Percentiles rank a stretch among this genome's conserved stretches.
These are phyloP conservation scores for Drosophila anomelani DNA, from an alignment of 2,888 invertebrate genomes.

Conservation along the genomic window DNA sequence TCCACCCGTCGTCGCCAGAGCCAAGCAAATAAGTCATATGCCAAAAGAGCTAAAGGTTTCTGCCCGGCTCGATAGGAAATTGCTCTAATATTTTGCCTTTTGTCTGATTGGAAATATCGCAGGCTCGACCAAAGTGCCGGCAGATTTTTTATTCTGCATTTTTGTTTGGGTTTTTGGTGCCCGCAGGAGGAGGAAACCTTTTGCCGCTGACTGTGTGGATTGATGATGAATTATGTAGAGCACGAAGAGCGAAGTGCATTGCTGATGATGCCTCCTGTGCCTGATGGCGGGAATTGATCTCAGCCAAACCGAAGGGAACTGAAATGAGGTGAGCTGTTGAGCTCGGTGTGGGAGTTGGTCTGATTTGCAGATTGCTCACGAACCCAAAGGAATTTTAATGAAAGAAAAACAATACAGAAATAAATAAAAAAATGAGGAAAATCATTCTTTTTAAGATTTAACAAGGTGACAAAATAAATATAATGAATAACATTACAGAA, in stretches of 20 bases:
- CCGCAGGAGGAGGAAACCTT: conserved; percentile 63
- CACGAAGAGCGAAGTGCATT: conserved; percentile 78
- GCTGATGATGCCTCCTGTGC: conserved; percentile 36
- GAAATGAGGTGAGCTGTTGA: conserved; percentile 39
- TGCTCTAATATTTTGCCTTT: conserved; percentile 72
- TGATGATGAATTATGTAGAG: conserved; percentile 84
- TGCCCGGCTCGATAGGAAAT: conserved; percentile 62
- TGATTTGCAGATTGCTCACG: conserved; percentile 70
- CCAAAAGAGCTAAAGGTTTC: conserved; percentile 53
- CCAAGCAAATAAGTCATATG: conserved; percentile 74
- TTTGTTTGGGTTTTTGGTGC: conserved; percentile 22
- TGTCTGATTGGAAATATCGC: conserved; percentile 73
- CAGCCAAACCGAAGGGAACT: conserved; percentile 11
- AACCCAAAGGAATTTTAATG: conserved; percentile 72
- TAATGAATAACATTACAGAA: too few species aligned
- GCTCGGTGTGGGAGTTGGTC: conserved; percentile 68
- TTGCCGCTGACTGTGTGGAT: conserved; percentile 69
- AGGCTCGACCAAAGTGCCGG: conserved; percentile 51
- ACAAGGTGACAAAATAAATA: background rate
- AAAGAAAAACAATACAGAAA: conserved; percentile 45
- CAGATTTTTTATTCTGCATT: conserved; percentile 1
- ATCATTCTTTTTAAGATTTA: background rate
- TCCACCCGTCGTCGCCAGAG: conserved; percentile 18
- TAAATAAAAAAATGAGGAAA: background rate
- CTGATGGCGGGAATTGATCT: conserved; percentile 41